Evolutionary conservation across 2,113 vertebrate species (phyloP), one percentile per base, ranked within the genome.

Genomic region (Catharus bicknelli): DNA sequence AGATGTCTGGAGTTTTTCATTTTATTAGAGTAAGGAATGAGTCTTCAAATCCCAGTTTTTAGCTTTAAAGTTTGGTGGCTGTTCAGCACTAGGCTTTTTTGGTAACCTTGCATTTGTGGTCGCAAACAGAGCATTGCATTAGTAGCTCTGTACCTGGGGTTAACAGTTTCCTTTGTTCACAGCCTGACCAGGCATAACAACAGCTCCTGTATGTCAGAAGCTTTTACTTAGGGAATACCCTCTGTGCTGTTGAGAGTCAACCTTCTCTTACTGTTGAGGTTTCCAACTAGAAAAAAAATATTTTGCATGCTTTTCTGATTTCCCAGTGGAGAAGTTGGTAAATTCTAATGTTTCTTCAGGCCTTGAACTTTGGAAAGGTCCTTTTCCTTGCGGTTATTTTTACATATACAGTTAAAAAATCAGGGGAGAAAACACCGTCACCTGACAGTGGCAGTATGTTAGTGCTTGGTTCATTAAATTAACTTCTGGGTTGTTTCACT

Each of bases 391-490:
- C 2, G 6, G 5, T 10, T 72, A 9, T 45, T 87, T 86, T 70
- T 72, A 29, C 7, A 47, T 7, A 5, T 64, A 34, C 10, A 51
- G 26, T 80, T 12, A 11, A 68, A 85, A 88, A 40, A 40, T 38
- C 9, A 18, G 29, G 27, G 19, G 19, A 3, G 34, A 30, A 51
- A 74, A 13, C 6, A 16, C 11, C 0, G 2, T 21, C 16, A 29
- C 16, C 10, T 22, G 40, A 36, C 2, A 47, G 53, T 4, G n/a
- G 7, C 16, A 43, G 9, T 53, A 29, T 11, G 3, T 27, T 45
- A 77, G 4, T 2, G 16, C 3, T 45, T 0, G 1, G 7, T 43
- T 29, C 7, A 18, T 63, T 78, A 25, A 22, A 13, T 66, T 7
- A 30, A 64, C 21, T 85, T 53, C 30, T 50, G 54, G 27, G 5